Evolutionary conservation across 2,888 invertebrate genomes (phyloP).

Genomic region (Mimachlamys varia): DNA sequence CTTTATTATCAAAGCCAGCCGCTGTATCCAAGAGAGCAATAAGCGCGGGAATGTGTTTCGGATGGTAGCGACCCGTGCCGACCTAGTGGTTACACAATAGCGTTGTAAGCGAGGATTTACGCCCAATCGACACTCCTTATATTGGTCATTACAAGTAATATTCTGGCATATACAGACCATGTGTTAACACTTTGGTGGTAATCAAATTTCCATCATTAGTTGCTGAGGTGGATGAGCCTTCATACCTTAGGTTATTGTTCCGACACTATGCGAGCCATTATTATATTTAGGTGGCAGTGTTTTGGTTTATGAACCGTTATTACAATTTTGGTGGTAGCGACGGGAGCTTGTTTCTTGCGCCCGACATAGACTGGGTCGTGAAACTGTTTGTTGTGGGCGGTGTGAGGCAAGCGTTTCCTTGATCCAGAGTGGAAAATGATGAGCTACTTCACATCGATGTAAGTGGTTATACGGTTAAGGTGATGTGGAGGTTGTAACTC

Average conservation of each 20-base stretch:
- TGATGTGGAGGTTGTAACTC: constrained; percentile 1
- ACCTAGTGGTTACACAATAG: neutral
- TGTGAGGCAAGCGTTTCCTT: neutral
- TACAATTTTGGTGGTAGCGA: neutral
- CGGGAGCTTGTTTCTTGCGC: neutral
- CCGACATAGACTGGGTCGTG: neutral
- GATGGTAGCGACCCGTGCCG: constrained; percentile 13
- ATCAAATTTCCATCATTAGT: neutral
- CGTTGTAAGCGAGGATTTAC: constrained; percentile 2
- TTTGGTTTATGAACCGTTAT: constrained; percentile 25
- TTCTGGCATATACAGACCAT: neutral
- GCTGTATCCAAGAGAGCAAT: constrained; percentile 28
- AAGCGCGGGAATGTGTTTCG: constrained; percentile 7
- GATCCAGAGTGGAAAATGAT: constrained; percentile 27
- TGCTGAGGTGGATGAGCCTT: constrained; percentile 2
- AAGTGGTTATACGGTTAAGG: constrained; percentile 18
- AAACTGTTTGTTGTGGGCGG: constrained; percentile 13
- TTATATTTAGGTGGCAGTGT: neutral
- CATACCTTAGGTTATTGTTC: constrained; percentile 10
- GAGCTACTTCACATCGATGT: neutral
- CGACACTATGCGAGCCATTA: constrained; percentile 7
- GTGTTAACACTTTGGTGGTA: constrained; percentile 14
- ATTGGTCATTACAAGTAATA: constrained; percentile 27
- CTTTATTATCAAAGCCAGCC: neutral
- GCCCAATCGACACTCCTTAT: neutral